These are phyloP conservation scores for Branchipolynoe longqiensis DNA, from an alignment of 2,888 invertebrate species.

Conservation along the genomic window DNA sequence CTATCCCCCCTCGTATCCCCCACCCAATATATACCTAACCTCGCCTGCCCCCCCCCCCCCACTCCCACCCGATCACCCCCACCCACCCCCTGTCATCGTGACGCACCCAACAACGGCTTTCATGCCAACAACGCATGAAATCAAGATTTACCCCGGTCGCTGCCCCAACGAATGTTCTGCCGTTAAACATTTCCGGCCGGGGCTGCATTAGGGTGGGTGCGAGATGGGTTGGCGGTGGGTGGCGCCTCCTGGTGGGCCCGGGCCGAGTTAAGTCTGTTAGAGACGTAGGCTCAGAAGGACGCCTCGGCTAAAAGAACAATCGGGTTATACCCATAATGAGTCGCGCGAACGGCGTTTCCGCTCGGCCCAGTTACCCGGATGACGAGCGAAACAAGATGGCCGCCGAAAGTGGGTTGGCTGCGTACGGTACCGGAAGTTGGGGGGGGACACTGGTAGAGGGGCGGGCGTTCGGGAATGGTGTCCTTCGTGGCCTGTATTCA, in stretches of 20 bases:
- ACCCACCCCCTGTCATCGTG: background rate
- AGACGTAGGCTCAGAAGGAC: slow-evolving; percentile 21
- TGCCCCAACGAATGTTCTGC: slow-evolving; percentile 46
- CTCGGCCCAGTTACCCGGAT: background rate
- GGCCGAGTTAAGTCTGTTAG: slow-evolving; percentile 55
- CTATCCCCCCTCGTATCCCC: background rate
- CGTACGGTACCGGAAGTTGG: background rate
- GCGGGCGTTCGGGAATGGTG: too few species aligned
- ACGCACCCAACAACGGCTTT: slow-evolving; percentile 21
- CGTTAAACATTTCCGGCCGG: slow-evolving; percentile 41
- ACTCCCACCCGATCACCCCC: background rate
- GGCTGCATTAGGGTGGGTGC: background rate
- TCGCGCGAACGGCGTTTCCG: background rate
- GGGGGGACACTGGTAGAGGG: background rate
- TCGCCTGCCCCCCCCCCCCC: background rate
- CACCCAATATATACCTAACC: too few species aligned
- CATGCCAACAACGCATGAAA: slow-evolving; percentile 58
- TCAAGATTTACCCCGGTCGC: slow-evolving; percentile 46
- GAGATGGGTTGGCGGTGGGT: background rate
- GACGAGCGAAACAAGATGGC: background rate
- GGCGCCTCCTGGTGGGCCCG: too few species aligned
- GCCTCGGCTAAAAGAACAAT: slow-evolving; percentile 41
- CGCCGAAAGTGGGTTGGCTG: slow-evolving; percentile 2
- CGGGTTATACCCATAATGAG: slow-evolving; percentile 18
- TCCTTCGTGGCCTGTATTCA: too few species aligned